Percentiles rank a stretch among this genome's conserved stretches.
These are phyloP conservation scores for Pyrrhopygopsis socrates DNA, from an alignment of 2,888 invertebrate genomes.

Conservation along the genomic window DNA sequence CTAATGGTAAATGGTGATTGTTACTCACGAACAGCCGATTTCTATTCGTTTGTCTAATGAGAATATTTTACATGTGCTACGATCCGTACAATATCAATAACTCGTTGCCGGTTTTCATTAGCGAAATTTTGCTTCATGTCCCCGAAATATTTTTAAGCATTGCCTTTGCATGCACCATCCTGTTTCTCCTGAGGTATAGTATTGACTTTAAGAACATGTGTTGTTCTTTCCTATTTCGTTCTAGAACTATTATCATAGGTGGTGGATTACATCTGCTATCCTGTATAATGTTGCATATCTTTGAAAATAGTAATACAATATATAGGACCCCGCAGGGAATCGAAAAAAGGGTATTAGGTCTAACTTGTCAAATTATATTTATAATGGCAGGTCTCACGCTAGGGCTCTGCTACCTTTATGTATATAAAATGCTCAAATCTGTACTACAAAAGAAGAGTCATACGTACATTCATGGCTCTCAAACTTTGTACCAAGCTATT, in stretches of 20 bases:
- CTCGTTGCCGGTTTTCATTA: constrained; percentile 97
- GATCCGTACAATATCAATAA: constrained; percentile 99
- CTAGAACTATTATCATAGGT: constrained; percentile 97
- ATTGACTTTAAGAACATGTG: constrained; percentile 97
- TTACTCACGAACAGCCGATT: too few relatives aligned
- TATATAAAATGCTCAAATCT: constrained; percentile 98
- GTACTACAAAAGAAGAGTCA: constrained; percentile 98
- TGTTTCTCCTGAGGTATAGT: constrained; percentile 98
- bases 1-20: too few relatives aligned
- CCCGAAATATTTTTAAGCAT: constrained; percentile 98
- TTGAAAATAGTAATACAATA: constrained; percentile 95
- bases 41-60: constrained; percentile 97
- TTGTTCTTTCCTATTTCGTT: constrained; percentile 97
- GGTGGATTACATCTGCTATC: constrained; percentile 98
- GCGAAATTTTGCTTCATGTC: constrained; percentile 98
- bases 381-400: constrained; percentile 98
- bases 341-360: constrained; percentile 96
- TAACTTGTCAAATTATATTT: constrained; percentile 98
- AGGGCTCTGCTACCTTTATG: constrained; percentile 98
- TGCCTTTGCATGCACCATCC: constrained; percentile 98
- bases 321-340: constrained; percentile 92
- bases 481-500: constrained; percentile 98
- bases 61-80: constrained; percentile 98
- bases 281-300: constrained; percentile 98
- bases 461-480: constrained; percentile 98